phyloP scores from a whole-genome alignment of 2,888 invertebrate genomes.

The Andrena hattorfiana region DNA sequence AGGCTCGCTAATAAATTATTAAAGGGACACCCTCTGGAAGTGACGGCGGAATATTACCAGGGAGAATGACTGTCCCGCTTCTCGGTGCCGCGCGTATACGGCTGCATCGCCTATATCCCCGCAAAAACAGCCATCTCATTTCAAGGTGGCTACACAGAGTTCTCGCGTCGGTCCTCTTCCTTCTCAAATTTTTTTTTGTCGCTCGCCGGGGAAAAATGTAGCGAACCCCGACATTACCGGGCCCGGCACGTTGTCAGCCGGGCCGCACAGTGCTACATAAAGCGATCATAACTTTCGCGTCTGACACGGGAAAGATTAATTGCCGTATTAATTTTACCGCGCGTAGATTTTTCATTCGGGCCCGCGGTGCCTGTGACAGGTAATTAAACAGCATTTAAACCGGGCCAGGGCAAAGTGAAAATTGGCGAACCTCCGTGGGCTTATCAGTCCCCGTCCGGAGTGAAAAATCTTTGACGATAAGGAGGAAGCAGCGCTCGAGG shows the following conservation, averaged over 20 bases:
- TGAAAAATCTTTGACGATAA: constrained; percentile 15
- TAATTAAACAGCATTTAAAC: constrained; percentile 62
- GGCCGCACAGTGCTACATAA: constrained; percentile 44
- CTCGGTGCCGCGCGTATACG: constrained; percentile 18
- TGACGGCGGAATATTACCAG: constrained; percentile 77
- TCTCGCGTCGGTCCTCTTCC: background rate
- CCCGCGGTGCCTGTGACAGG: constrained; percentile 44
- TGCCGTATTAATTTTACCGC: constrained; percentile 56
- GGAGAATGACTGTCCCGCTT: constrained; percentile 63
- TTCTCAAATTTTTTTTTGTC: background rate
- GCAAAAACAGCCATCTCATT: constrained; percentile 38
- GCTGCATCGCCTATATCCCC: constrained; percentile 28
- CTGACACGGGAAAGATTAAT: constrained; percentile 62
- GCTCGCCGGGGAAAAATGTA: constrained; percentile 36
- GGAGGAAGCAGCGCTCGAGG: background rate
- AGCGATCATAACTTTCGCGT: constrained; percentile 59
- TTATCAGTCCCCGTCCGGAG: background rate
- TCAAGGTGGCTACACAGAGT: constrained; percentile 4
- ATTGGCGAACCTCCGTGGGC: constrained; percentile 21
- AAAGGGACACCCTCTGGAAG: constrained; percentile 83
- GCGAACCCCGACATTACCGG: constrained; percentile 42
- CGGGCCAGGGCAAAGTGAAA: constrained; percentile 37
- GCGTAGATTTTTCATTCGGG: constrained; percentile 51
- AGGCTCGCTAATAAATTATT: constrained; percentile 84
- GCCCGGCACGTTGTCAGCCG: constrained; percentile 43